Evolutionary conservation across 2,113 vertebrate genomes (phyloP).

Genomic region (Anser cygnoides): DNA sequence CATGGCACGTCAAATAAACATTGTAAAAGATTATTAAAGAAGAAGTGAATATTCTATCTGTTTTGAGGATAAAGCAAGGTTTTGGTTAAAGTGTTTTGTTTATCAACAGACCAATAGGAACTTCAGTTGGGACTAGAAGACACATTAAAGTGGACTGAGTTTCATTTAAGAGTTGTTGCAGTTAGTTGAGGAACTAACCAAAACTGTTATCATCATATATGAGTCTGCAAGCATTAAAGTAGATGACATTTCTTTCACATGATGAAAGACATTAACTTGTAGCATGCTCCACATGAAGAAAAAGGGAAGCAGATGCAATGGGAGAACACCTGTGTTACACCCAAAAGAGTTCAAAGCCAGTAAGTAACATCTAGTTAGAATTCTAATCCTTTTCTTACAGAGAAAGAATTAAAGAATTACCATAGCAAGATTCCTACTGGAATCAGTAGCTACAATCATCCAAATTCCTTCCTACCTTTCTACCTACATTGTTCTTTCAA

Average conservation of each 20-base stretch:
- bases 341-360: neutral
- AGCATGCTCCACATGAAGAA: neutral
- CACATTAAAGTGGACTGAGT: neutral
- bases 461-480: neutral
- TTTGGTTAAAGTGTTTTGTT: neutral
- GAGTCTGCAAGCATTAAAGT: neutral
- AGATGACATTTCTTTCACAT: neutral
- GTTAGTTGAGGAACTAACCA: neutral
- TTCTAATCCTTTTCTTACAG: neutral
- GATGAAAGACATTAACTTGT: neutral
- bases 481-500: neutral
- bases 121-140: neutral
- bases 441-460: neutral
- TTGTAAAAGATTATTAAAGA: neutral
- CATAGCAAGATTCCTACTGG: neutral
- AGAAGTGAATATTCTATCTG: neutral
- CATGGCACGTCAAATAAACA: neutral
- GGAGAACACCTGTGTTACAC: neutral
- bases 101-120: neutral
- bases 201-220: neutral
- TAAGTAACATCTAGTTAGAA: neutral
- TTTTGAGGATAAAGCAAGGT: neutral
- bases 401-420: neutral
- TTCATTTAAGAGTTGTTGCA: neutral
- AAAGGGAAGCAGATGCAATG: neutral